phyloP scores from a whole-genome alignment of 2,888 invertebrate species.

The Stenotaenia linearis region DNA sequence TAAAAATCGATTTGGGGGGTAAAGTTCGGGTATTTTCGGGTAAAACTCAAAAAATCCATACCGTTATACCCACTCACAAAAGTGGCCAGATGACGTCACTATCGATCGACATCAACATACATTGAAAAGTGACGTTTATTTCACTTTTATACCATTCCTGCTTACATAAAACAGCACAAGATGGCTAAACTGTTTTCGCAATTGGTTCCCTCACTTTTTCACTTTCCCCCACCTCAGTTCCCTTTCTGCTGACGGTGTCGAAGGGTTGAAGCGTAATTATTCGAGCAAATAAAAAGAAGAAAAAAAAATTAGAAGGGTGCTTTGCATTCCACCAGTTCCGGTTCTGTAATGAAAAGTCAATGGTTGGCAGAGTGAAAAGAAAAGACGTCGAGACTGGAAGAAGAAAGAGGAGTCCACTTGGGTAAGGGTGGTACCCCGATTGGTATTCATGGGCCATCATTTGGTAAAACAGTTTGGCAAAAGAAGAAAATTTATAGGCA shows the following conservation, averaged over 20 bases:
- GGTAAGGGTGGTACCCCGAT: not conserved
- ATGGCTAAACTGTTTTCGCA: not conserved
- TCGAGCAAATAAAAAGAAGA: not conserved
- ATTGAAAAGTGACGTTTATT: not conserved
- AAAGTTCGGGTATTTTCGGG: too few relatives aligned
- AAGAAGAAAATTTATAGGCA: not conserved
- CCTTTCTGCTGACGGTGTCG: not conserved
- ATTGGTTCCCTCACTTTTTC: not conserved
- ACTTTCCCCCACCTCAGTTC: not conserved
- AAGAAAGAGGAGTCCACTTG: not conserved
- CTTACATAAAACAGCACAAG: not conserved
- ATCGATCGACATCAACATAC: not conserved
- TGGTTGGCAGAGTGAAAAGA: not conserved
- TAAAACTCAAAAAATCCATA: too few relatives aligned
- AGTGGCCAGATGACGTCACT: not conserved
- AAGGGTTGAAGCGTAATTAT: conserved; percentile 1
- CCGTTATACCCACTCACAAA: too few relatives aligned
- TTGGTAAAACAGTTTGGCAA: not conserved
- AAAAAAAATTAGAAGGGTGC: conserved; percentile 8
- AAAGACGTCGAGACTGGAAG: not conserved
- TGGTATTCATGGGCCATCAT: not conserved
- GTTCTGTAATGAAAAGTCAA: conserved; percentile 9
- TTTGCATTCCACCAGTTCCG: conserved; percentile 9
- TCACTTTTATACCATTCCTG: not conserved
- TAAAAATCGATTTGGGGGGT: too few relatives aligned